Evolutionary conservation across 1,140 invertebrate genomes (phyloP), one percentile per base, ranked within the genome.

Genomic region (Pseudomyrmex gracilis): DNA sequence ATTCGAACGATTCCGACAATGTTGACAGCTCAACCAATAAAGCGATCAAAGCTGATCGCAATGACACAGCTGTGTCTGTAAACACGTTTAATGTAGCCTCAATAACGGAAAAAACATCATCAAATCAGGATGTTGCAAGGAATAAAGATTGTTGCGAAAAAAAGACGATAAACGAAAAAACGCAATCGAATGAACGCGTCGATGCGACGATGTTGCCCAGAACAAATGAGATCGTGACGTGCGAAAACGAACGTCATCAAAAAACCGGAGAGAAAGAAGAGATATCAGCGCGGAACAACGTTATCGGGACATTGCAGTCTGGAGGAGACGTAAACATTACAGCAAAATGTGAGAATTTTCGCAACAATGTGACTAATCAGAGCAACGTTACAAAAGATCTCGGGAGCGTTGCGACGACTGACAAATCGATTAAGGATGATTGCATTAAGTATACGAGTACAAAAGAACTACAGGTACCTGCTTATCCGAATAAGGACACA

Each of bases 1-100:
- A 87, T 8, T 76, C 82, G 12, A 49, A 22, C n/a, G 85, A 90
- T 80, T 88, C 88, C 9, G 84, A 90, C 55, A 89, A 89, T 71
- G 47, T 64, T 13, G 86, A 86, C 57, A 82, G 76, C 58, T 80
- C 87, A n/a, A 84, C 85, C 24, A 77, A 60, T 8, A 58, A 4
- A 34, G 34, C 13, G 15, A 43, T 49, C 15, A 55, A 17, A 10
- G 7, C 45, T 45, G 53, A 20, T n/a, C 67, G 24, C 20, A 15
- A 17, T 45, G 47, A 66, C 1, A 70, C 15, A 22, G 20, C 15
- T 34, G 43, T 15, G 53, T 70, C 64, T 12, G 53, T 34, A 47
- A 66, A 47, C 0, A 70, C 10, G 13, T 12, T 70, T 78, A 68
- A 58, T 12, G 43, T 71, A 71, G 66, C 70, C 45, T 8, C 76